Conservation (phyloP, 2,113 vertebrate species). For the Cavia porcellus region DNA sequence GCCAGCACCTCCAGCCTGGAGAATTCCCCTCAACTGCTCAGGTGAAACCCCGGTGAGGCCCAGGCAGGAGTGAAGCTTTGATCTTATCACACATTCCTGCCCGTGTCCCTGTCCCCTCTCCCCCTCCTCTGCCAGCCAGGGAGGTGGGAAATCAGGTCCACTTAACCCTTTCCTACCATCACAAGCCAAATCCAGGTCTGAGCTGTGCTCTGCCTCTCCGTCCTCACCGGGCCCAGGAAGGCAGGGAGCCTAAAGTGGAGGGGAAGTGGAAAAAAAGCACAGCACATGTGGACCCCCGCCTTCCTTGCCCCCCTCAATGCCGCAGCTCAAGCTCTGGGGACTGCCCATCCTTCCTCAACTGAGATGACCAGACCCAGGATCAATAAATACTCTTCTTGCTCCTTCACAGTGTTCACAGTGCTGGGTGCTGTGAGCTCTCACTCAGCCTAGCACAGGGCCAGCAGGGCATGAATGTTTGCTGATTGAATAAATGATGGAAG, state of each 20-base stretch:
- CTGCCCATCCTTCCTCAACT: not conserved
- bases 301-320: too few species aligned
- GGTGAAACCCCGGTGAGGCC: slow-evolving; percentile 79
- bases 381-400: not conserved
- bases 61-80: slow-evolving; percentile 73
- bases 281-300: not conserved
- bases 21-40: slow-evolving; percentile 76
- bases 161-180: slow-evolving; percentile 76
- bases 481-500: slow-evolving; percentile 18
- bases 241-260: not conserved
- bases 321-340: not conserved
- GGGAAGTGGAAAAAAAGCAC: not conserved
- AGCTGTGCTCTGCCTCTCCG: not conserved
- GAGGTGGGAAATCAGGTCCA: not conserved
- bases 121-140: not conserved
- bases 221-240: too few species aligned
- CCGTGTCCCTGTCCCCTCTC: slow-evolving; percentile 51
- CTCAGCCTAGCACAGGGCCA: not conserved
- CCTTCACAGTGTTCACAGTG: not conserved
- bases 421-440: not conserved
- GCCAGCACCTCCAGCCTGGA: not conserved
- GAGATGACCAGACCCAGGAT: not conserved
- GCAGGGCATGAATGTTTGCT: not conserved
- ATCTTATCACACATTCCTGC: slow-evolving; percentile 84
- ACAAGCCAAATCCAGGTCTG: not conserved